Evolutionary conservation across 64 coral and sea anemone genomes (phyloP), one percentile per base, ranked within the genome.

Genomic region (Acropora yongei): DNA sequence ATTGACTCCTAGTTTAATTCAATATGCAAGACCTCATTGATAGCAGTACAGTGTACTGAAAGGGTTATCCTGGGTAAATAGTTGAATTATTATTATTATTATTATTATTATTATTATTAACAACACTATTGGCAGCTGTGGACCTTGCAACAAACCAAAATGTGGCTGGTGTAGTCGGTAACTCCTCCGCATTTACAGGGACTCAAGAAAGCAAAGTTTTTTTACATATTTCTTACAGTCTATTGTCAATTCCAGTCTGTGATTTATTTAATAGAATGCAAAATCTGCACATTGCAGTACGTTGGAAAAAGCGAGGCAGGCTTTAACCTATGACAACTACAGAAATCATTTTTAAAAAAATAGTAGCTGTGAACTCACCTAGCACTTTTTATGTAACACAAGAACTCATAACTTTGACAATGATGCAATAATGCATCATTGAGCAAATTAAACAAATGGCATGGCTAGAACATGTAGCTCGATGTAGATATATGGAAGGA

Each of bases 401-500:
- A 85, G 30, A 85, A 83, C n/a, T 65, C 48, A 66, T 66, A 83
- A 66, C 63, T 83, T 83, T 61, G 53, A 67, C 19, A 67, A 85
- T 85, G 67, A 47, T 55, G 43, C 57, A 11, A 46, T 9, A 2
- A 48, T 72, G 66, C 42, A 48, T 87, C 7, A 87, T 47, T 17
- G 67, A 87, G 66, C 84, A 87, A 48, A 87, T 74, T 55, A 55
- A 55, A 55, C 51, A 87, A 44, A 30, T 30, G 30, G 30, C 30
- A 30, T 30, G 30, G 30, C 30, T 30, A 30, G 30, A 30, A 30
- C 30, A 30, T 30, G 30, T 30, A 30, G 30, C 0, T 30, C 47
- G 44, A 5, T 19, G 42, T 44, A 85, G 67, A 61, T 12, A 57
- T 42, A 39, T 45, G 14, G 68, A 85, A 63, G 41, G 60, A n/a